Evolutionary conservation across 2,113 vertebrate species (phyloP).

Genomic region (Dicrurus megarhynchus): DNA sequence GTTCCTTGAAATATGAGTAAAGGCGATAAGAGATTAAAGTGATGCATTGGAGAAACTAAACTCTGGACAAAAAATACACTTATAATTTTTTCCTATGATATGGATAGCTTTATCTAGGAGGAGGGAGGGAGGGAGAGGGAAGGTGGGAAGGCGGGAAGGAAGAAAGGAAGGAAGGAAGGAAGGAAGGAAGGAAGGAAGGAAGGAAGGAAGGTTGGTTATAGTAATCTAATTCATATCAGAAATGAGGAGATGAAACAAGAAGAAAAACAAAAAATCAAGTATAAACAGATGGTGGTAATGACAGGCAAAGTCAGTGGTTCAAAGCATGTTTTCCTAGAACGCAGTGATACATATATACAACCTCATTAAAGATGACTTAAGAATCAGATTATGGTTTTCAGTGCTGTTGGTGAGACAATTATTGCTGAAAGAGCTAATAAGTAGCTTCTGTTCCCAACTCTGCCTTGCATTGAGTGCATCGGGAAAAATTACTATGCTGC

Average conservation of each 20-base stretch:
- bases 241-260: neutral
- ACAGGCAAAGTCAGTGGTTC: neutral
- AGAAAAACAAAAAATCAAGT: neutral
- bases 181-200: too few species aligned
- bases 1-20: neutral
- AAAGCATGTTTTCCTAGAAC: neutral
- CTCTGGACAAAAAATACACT: neutral
- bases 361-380: neutral
- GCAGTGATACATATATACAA: neutral
- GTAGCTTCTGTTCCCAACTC: neutral
- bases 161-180: too few species aligned
- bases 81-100: neutral
- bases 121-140: neutral
- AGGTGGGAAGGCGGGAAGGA: fast-evolving
- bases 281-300: neutral
- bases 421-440: neutral
- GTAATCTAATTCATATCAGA: neutral
- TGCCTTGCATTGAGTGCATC: neutral
- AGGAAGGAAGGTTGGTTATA: neutral
- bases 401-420: neutral
- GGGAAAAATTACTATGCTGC: neutral
- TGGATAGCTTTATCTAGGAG: neutral
- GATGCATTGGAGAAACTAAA: neutral
- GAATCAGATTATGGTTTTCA: neutral
- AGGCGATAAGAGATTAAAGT: neutral